Evolutionary conservation across 2,888 invertebrate species (phyloP).

Genomic region (Noctuana brunneofusca): DNA sequence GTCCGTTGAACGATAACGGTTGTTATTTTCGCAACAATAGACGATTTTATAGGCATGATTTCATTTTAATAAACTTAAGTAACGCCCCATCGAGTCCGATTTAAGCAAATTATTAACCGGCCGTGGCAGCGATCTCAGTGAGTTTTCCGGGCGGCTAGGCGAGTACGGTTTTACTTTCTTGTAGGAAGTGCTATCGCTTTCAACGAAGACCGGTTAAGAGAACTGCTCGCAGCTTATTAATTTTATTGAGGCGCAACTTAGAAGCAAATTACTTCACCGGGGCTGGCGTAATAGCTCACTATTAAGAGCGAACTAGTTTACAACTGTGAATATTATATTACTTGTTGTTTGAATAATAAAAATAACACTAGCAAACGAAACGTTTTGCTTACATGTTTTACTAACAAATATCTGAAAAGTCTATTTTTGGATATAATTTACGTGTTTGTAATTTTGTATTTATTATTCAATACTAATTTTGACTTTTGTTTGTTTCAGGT

Average conservation of each 20-base stretch:
- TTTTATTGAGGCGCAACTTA: constrained; percentile 45
- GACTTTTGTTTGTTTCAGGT: constrained; percentile 61
- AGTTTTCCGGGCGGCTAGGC: constrained; percentile 65
- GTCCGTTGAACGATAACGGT: constrained; percentile 43
- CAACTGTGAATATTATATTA: neutral
- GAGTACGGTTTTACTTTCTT: constrained; percentile 77
- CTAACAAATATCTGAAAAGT: neutral
- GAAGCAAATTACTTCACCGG: constrained; percentile 37
- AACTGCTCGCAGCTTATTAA: constrained; percentile 53
- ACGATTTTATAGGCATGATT: constrained; percentile 41
- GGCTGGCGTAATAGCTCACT: constrained; percentile 8
- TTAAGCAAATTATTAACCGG: constrained; percentile 15
- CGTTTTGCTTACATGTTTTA: neutral
- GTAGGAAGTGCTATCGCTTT: constrained; percentile 81
- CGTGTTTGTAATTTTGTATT: neutral
- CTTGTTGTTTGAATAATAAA: neutral
- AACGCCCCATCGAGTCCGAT: constrained; percentile 8
- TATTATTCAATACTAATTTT: constrained; percentile 8
- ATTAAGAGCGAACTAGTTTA: constrained; percentile 1
- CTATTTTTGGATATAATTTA: neutral
- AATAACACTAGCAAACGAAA: neutral
- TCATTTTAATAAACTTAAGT: constrained; percentile 21
- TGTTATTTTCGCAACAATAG: constrained; percentile 44
- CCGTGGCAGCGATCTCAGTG: constrained; percentile 38
- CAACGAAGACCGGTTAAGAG: constrained; percentile 75